Base-by-base conservation (phyloP, 1,140 invertebrate genomes). In the Pseudoatta argentina region DNA sequence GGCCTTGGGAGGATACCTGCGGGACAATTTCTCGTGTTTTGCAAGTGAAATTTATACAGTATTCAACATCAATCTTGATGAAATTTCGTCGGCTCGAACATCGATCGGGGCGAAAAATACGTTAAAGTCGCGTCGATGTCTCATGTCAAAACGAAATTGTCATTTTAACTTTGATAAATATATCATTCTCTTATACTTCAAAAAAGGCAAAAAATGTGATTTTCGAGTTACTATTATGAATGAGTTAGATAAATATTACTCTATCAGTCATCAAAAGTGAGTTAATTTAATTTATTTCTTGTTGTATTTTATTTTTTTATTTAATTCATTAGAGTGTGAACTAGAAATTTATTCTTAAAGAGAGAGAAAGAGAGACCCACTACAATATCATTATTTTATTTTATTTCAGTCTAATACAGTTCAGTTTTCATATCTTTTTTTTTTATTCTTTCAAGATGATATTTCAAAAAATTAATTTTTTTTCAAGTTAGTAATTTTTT, bases 31-130 rank as follows among this genome's bases (percentile, higher is more conserved):
- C 79, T 48, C 39, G 44, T 71, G 27, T 73, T 83, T 83, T 73
- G 69, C 55, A 83, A 83, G 69, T 73, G 30, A 75, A 83, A 73
- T 73, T 61, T 48, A 83, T 73, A 73, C 55, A 48, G 69, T 59
- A 59, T 82, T 73, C 53, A 30, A 82, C 39, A 59, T 73, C 39
- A 82, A 82, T 82, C 67, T 75, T 61, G 69, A 61, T 83, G 79
- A 73, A 83, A 83, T 73, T 61, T 21, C 69, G 27, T 75, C 69
- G 18, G 14, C 66, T 72, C 55, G 21, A 21, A 59, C 55, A 73
- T 83, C 69, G 69, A 83, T 81, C 69, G 34, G 21, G 14, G 1
- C 24, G 39, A 83, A 75, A 73, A 83, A 75, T 83, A 73, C n/a
- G 39, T 8, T 27, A 55, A 73, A 57, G 55, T 75, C 69, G 27